Evolutionary conservation across 1,140 invertebrate genomes (phyloP).

Genomic region (Asobara japonica): DNA sequence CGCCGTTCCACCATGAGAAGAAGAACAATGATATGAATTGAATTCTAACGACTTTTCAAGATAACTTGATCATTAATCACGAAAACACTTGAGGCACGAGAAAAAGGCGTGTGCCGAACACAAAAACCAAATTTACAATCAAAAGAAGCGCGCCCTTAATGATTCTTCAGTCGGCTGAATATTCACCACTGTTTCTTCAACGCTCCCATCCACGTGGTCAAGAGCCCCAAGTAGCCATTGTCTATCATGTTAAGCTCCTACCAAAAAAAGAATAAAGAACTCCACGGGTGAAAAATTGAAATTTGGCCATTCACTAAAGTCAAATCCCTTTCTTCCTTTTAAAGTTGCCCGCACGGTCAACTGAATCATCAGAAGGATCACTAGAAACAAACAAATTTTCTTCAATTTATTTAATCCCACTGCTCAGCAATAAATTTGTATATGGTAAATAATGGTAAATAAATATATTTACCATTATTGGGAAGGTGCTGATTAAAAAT

Average conservation of each 20-base stretch:
- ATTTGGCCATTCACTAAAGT: background rate
- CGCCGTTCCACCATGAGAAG: too few species aligned
- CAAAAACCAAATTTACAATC: slow-evolving; percentile 2
- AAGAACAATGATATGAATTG: too few species aligned
- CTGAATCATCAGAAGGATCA: slow-evolving; percentile 6
- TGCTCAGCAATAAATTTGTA: too few species aligned
- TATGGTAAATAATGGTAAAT: too few species aligned
- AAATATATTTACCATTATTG: too few species aligned
- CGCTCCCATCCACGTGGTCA: slow-evolving; percentile 1
- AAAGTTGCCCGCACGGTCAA: slow-evolving; percentile 1
- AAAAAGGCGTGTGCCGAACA: slow-evolving; percentile 1
- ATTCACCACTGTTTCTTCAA: background rate
- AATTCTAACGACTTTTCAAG: too few species aligned
- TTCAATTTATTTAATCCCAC: too few species aligned
- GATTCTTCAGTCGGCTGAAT: background rate
- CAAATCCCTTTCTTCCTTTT: background rate
- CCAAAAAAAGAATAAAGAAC: background rate
- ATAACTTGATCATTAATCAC: slow-evolving; percentile 14
- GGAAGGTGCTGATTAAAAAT: too few species aligned
- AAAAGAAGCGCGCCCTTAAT: background rate
- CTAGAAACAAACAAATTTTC: background rate
- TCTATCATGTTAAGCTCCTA: background rate
- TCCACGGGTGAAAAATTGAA: background rate
- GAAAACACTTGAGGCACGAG: background rate
- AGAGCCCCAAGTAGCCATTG: background rate